Evolutionary conservation across 2,113 vertebrate species (phyloP).

Genomic region (Hymenochirus boettgeri): DNA sequence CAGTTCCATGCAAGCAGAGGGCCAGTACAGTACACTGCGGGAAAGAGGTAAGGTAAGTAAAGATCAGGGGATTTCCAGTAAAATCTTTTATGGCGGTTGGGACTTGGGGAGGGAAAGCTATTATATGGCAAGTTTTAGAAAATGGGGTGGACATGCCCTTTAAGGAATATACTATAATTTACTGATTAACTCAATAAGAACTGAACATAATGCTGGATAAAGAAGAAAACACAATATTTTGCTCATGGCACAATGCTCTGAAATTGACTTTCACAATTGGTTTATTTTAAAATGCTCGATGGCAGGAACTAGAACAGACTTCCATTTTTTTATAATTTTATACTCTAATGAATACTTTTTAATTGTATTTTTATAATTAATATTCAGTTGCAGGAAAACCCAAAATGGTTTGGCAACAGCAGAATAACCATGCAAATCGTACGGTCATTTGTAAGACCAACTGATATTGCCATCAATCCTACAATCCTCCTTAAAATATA

Average conservation of each 20-base stretch:
- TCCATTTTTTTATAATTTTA: background rate
- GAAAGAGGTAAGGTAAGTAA: no score
- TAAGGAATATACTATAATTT: no score
- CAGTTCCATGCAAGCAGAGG: no score
- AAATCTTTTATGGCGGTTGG: no score
- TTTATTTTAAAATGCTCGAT: background rate
- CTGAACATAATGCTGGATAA: no score
- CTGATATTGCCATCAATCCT: background rate
- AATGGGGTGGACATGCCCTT: no score
- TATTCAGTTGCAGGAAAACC: background rate
- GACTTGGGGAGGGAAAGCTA: no score
- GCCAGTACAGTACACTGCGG: no score
- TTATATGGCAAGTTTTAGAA: no score
- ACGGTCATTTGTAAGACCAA: background rate
- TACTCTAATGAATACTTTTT: background rate
- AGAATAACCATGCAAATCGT: background rate
- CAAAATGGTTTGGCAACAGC: background rate
- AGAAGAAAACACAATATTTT: no score
- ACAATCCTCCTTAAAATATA: slow-evolving; percentile 9
- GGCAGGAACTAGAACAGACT: background rate
- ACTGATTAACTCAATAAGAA: no score
- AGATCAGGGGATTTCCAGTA: no score
- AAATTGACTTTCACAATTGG: background rate
- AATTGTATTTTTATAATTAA: background rate
- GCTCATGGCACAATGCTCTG: background rate